phyloP scores from a whole-genome alignment of 2,113 vertebrate genomes.

The Alectura lathami region DNA sequence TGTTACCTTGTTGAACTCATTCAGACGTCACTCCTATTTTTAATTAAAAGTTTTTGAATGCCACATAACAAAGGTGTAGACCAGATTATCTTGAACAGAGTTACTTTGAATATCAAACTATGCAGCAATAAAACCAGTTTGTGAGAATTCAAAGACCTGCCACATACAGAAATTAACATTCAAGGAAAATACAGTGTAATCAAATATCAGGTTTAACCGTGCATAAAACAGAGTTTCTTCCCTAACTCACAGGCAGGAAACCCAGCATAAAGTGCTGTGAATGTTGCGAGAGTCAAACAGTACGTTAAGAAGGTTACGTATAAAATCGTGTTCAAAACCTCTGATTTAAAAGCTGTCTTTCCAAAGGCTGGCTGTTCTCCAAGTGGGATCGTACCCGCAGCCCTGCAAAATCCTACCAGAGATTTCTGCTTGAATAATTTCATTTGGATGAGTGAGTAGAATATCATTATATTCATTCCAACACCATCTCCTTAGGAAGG shows the following conservation, averaged over 20 bases:
- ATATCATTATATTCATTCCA: conserved; percentile 41
- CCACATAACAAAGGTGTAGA: conserved; percentile 3
- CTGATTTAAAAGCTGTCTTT: conserved; percentile 39
- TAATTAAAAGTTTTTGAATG: conserved; percentile 64
- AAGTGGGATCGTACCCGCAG: background rate
- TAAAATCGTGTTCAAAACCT: conserved; percentile 10
- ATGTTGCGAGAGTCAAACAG: background rate
- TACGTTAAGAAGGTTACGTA: background rate
- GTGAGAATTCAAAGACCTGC: conserved; percentile 36
- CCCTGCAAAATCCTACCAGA: background rate
- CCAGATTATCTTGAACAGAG: conserved; percentile 37
- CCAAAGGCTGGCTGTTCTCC: background rate
- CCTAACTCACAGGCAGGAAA: background rate
- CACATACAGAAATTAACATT: conserved; percentile 57
- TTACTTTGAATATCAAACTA: conserved; percentile 44
- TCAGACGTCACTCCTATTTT: conserved; percentile 10
- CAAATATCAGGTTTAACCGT: conserved; percentile 47
- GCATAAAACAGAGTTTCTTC: conserved; percentile 25
- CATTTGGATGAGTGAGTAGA: background rate
- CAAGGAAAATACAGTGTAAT: conserved; percentile 42
- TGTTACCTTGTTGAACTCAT: conserved; percentile 5
- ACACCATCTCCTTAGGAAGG: background rate
- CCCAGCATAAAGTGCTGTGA: background rate
- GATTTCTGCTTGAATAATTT: conserved; percentile 48
- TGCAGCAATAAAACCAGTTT: background rate